A percentile compares a stretch with the other conserved stretches of the same genome.
Conservation (phyloP, 2,797 vertebrate species). For the Anguilla anguilla region DNA sequence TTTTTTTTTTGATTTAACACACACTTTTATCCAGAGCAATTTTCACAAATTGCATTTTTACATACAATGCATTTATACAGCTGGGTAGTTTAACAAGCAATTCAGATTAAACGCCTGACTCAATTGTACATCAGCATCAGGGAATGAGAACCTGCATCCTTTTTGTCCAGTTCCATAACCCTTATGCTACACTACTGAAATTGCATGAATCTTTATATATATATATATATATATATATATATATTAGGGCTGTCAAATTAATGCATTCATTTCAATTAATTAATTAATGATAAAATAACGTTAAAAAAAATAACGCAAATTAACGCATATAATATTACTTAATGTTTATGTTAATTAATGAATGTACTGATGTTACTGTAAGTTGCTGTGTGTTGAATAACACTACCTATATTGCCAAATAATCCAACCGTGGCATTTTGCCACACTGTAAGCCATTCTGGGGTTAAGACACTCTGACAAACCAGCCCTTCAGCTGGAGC, state of each 20-base stretch:
- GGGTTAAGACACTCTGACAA: no score
- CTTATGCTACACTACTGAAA: background rate
- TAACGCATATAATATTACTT: no score
- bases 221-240: background rate
- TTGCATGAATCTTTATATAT: background rate
- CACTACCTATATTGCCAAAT: background rate
- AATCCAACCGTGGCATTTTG: no score
- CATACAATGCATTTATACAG: background rate
- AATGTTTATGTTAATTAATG: no score
- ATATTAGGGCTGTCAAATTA: no score
- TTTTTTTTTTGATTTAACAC: background rate
- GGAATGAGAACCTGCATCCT: background rate
- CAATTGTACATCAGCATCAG: background rate
- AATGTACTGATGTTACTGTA: no score
- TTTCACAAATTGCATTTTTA: background rate
- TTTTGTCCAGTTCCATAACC: background rate
- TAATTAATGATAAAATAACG: no score
- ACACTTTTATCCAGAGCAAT: background rate
- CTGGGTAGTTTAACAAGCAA: background rate
- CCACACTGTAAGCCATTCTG: no score
- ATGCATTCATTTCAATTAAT: no score
- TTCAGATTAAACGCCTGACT: background rate
- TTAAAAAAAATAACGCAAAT: no score
- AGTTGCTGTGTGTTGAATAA: no score
- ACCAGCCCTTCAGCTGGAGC: no score